These are phyloP conservation scores for Sternotherus odoratus DNA, from an alignment of 2,797 vertebrate genomes.

Conservation along the genomic window DNA sequence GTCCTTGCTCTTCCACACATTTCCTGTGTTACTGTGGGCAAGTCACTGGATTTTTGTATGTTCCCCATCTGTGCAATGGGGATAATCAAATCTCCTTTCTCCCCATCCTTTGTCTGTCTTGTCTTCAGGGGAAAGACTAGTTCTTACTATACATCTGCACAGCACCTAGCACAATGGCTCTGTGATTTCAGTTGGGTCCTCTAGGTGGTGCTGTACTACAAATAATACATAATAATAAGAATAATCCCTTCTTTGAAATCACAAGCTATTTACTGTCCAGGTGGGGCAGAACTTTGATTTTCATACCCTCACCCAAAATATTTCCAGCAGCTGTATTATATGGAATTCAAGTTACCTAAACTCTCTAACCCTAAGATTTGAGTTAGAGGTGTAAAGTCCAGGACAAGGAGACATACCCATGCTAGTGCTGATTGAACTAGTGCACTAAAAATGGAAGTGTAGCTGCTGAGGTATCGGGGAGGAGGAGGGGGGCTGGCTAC, in stretches of 20 bases:
- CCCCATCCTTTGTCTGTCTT: background rate
- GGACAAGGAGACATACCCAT: background rate
- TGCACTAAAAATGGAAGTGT: background rate
- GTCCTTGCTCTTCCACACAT: background rate
- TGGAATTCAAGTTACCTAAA: background rate
- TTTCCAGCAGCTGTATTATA: background rate
- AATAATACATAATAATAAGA: background rate
- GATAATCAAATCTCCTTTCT: background rate
- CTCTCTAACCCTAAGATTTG: background rate
- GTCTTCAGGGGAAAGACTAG: background rate
- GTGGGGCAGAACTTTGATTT: background rate
- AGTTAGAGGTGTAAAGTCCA: background rate
- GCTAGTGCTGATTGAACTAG: background rate
- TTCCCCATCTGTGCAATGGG: background rate
- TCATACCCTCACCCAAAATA: background rate
- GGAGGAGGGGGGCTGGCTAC: background rate
- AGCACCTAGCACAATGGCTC: background rate
- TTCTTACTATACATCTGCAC: background rate
- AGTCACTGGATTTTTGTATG: background rate
- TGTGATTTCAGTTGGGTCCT: background rate
- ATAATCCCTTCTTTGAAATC: background rate
- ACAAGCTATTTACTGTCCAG: background rate
- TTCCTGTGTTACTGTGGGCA: background rate
- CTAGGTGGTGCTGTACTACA: accelerated
- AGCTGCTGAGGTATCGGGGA: background rate